Conservation (phyloP, 2,113 vertebrate genomes). For the Cygnus atratus region DNA sequence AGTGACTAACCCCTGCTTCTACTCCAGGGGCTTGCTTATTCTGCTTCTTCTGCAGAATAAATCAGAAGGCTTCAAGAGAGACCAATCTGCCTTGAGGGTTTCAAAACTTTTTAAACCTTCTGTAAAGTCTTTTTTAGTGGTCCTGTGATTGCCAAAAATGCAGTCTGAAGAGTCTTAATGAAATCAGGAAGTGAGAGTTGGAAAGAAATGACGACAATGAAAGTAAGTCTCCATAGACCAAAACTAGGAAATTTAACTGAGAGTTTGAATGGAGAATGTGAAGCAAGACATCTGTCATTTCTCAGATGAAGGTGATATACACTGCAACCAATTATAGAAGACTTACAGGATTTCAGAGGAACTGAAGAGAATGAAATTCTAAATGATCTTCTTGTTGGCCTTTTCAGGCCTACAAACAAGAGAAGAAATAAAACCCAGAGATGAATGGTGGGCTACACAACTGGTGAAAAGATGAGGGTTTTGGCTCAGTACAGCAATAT, state of each 20-base stretch:
- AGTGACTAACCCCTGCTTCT: conserved; percentile 19
- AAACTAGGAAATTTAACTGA: conserved; percentile 27
- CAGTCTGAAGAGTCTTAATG: conserved; percentile 18
- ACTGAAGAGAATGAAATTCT: background rate
- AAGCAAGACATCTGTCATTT: conserved; percentile 15
- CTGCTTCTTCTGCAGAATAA: conserved; percentile 49
- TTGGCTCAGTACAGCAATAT: background rate
- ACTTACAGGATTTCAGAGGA: conserved; percentile 3
- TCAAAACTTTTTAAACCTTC: conserved; percentile 40
- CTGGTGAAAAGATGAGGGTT: background rate
- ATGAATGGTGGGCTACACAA: background rate
- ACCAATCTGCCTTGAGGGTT: conserved; percentile 37
- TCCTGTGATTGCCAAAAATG: conserved; percentile 19
- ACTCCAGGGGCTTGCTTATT: conserved; percentile 25
- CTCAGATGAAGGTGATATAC: background rate
- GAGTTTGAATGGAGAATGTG: background rate
- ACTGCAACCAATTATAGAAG: conserved; percentile 7
- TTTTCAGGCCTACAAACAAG: conserved; percentile 4
- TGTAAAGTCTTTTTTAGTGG: conserved; percentile 5
- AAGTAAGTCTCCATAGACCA: conserved; percentile 45
- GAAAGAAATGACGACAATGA: conserved; percentile 34
- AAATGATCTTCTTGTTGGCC: background rate
- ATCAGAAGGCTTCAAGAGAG: conserved; percentile 37
- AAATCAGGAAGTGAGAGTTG: conserved; percentile 25
- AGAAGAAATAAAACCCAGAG: conserved; percentile 8